Conservation (phyloP, 2,888 invertebrate genomes). For the Drosophila eohydei region DNA sequence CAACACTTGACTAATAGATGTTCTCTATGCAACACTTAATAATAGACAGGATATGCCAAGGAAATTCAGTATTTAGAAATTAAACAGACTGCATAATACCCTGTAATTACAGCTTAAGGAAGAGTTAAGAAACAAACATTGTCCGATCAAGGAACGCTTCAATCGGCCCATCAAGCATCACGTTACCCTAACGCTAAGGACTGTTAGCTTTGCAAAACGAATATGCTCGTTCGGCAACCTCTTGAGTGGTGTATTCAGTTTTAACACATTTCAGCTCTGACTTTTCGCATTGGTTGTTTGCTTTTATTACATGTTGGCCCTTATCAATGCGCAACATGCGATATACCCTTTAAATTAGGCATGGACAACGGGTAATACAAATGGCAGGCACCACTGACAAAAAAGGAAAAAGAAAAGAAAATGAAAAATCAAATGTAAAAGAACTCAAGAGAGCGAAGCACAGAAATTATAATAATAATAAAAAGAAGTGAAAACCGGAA, state of each 20-base stretch:
- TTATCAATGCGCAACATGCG: slow-evolving; percentile 12
- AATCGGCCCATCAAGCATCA: background rate
- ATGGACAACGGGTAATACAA: slow-evolving; percentile 18
- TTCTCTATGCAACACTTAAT: slow-evolving; percentile 14
- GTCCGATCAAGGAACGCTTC: background rate
- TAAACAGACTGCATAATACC: background rate
- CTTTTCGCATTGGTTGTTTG: background rate
- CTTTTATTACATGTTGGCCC: background rate
- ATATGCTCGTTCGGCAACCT: background rate
- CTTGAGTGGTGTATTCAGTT: background rate
- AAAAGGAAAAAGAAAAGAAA: slow-evolving; percentile 4
- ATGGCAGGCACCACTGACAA: background rate
- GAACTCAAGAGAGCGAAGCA: slow-evolving; percentile 38
- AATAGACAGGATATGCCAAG: slow-evolving; percentile 11
- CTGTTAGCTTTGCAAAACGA: background rate
- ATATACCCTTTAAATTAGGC: slow-evolving; percentile 30
- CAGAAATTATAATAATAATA: slow-evolving; percentile 67
- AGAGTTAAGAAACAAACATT: background rate
- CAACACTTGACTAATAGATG: slow-evolving; percentile 28
- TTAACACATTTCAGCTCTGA: background rate
- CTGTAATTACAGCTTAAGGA: slow-evolving; percentile 1
- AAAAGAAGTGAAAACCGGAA: slow-evolving; percentile 77
- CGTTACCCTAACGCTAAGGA: background rate
- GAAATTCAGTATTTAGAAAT: background rate
- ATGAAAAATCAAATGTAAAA: slow-evolving; percentile 17